Percentiles rank a stretch among this genome's conserved stretches.
phyloP scores from a whole-genome alignment of 2,888 invertebrate species.

The Ophion slaviceki region DNA sequence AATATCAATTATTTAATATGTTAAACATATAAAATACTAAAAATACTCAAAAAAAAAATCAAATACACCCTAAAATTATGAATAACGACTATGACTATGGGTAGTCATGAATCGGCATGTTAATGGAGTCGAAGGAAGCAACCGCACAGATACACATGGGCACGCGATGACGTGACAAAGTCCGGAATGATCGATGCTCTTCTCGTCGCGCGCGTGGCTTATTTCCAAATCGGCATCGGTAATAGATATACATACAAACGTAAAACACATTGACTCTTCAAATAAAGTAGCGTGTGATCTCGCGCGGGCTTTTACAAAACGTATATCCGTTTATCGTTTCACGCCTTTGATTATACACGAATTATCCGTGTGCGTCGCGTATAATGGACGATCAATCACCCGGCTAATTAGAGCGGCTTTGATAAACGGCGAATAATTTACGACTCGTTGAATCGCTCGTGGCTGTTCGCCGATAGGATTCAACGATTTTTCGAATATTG shows the following conservation, averaged over 20 bases:
- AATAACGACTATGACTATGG: background rate
- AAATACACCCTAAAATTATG: background rate
- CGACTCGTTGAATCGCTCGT: background rate
- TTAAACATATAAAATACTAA: no score
- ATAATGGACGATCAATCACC: constrained; percentile 38
- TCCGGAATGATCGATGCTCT: constrained; percentile 77
- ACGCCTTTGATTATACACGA: constrained; percentile 39
- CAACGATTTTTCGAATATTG: background rate
- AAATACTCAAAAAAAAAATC: no score
- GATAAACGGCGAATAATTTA: constrained; percentile 32
- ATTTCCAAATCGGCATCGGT: constrained; percentile 60
- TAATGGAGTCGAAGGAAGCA: constrained; percentile 62
- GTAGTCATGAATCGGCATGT: constrained; percentile 74
- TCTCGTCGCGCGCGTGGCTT: constrained; percentile 51
- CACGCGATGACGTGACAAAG: constrained; percentile 78
- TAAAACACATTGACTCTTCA: constrained; percentile 44
- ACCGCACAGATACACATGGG: constrained; percentile 52
- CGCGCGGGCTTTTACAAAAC: constrained; percentile 13
- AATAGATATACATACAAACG: constrained; percentile 44
- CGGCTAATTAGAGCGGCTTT: constrained; percentile 36
- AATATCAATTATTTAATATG: no score
- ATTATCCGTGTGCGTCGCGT: constrained; percentile 20
- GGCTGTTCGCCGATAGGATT: background rate
- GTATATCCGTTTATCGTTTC: constrained; percentile 46
- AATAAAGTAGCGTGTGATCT: constrained; percentile 32